Conservation (phyloP, 2,797 vertebrate species). For the Liparis tanakae region DNA sequence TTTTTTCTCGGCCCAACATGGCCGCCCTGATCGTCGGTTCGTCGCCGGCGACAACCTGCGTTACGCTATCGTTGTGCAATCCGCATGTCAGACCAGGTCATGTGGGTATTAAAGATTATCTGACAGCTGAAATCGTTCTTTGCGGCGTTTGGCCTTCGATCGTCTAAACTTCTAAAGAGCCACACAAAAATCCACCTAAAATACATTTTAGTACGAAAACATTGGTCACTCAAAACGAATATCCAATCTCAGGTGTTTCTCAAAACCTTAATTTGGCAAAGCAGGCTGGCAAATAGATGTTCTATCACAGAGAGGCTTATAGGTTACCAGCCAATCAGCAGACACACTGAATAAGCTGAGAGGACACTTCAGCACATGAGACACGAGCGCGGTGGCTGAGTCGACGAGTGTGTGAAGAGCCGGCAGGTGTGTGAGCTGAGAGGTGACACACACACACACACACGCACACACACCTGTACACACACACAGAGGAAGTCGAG, state of each 20-base stretch:
- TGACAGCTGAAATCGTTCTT: neutral
- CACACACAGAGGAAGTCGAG: neutral
- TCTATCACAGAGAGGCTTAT: neutral
- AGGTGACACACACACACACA: neutral
- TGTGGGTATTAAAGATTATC: neutral
- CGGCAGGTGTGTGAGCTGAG: neutral
- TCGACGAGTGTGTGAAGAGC: too few species aligned
- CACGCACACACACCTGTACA: neutral
- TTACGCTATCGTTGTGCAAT: neutral
- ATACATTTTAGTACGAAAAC: neutral
- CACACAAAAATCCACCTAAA: neutral
- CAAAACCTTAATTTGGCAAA: neutral
- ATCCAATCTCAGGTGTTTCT: neutral
- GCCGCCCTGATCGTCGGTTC: neutral
- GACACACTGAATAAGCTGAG: neutral
- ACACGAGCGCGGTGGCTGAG: too few species aligned
- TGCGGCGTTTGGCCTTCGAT: neutral
- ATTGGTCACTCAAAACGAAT: slow-evolving; percentile 2
- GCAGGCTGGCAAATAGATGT: neutral
- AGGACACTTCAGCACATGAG: neutral
- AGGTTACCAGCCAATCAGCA: neutral
- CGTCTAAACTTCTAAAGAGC: too few species aligned
- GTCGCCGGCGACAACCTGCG: neutral
- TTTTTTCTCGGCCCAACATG: neutral
- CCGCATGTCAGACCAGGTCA: neutral